A percentile compares a stretch with the other conserved stretches of the same genome.
Evolutionary conservation across 2,797 vertebrate species (phyloP).

Genomic region (Paratrypauchen microcephalus): DNA sequence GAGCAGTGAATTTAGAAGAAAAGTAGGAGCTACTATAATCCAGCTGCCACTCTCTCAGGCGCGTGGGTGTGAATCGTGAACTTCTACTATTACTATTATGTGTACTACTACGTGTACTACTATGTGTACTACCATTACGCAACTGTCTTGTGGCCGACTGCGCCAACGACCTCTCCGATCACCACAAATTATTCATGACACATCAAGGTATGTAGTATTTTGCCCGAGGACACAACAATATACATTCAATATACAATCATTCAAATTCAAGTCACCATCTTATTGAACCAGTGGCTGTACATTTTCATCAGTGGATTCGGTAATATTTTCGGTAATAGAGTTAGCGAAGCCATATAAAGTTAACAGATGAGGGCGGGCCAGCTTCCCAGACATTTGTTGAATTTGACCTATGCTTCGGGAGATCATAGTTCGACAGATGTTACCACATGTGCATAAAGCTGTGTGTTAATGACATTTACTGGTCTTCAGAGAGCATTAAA

Average conservation of each 20-base stretch:
- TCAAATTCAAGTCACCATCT: neutral
- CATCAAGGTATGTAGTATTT: neutral
- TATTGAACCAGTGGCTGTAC: neutral
- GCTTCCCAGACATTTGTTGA: constrained; percentile 4
- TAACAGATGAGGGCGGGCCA: neutral
- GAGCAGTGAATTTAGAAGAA: no score
- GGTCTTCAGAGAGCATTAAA: neutral
- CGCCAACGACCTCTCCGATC: no score
- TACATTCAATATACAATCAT: no score
- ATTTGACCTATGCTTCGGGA: neutral
- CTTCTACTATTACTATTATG: no score
- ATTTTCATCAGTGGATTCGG: neutral
- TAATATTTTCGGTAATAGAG: constrained; percentile 5
- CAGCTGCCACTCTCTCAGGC: no score
- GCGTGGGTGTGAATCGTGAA: no score
- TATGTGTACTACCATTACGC: no score
- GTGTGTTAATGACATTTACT: neutral
- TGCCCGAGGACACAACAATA: neutral
- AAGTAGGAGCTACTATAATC: no score
- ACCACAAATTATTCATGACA: neutral
- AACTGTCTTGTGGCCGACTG: no score
- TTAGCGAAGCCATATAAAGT: neutral
- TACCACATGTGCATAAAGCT: constrained; percentile 4
- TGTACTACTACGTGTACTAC: no score
- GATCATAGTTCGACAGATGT: constrained; percentile 16